Evolutionary conservation across 2,113 vertebrate genomes (phyloP), one percentile per base, ranked within the genome.

Genomic region (Steatornis caripensis): DNA sequence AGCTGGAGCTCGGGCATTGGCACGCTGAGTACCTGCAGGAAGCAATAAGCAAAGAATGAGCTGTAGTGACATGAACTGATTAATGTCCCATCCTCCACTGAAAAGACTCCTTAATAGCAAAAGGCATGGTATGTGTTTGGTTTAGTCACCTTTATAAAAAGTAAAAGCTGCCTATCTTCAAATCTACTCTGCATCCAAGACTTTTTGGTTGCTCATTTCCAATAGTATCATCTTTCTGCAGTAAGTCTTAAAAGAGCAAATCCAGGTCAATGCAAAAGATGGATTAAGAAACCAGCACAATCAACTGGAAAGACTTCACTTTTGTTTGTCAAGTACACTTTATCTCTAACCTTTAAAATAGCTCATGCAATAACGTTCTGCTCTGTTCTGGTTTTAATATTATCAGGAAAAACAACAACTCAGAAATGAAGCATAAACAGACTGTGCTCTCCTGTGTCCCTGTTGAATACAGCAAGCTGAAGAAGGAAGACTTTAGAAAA

Each of bases 1-100:
- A 87, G 99, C 99, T 6, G 99, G 99, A 82, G 99, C 99, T 3
- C 99, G 98, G 89, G 99, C 99, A 41, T 99, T 99, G 87, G 99
- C 99, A 98, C 99, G 98, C 85, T 99, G 99, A 68, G 99, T 99
- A 96, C 99, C 99, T 99, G 97, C 32, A 97, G 41, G 43, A 95
- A 96, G 97, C 39, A 94, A 76, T 2, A 68, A 37, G 88, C 69
- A 94, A 23, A 93, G 51, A 62, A 82, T 37, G 76, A 87, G 55
- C 68, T 51, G 58, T 6, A 41, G 49, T 43, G 70, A 55, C 18
- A 36, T 3, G 17, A 51, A 29, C 43, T 57, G 43, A 75, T 48
- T 37, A 5, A 58, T 30, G 34, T 34, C 78, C 45, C 64, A 49
- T 49, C 45, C 57, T 46, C 43, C 60, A 24, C 72, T 45, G 29